phyloP scores from a whole-genome alignment of 2,888 invertebrate genomes.

The Drosophila niveifrons region DNA sequence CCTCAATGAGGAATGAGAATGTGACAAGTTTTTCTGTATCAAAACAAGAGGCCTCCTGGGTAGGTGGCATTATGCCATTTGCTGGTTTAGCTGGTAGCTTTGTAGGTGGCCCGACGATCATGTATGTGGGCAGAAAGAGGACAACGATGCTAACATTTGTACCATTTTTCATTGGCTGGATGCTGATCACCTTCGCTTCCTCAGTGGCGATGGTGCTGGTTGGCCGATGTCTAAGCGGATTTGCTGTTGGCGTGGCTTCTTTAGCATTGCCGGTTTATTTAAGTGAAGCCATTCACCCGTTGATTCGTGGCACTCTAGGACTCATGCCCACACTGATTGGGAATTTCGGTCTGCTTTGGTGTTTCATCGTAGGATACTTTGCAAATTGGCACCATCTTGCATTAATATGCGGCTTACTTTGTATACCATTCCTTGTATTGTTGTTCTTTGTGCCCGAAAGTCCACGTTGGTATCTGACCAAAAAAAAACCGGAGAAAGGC shows the following conservation, averaged over 20 bases:
- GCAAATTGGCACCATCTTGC: conserved; percentile 50
- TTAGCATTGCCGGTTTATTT: conserved; percentile 92
- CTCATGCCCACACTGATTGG: conserved; percentile 93
- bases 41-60: conserved; percentile 29
- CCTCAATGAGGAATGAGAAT: conserved; percentile 21
- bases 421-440: conserved; percentile 88
- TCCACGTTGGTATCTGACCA: conserved; percentile 88
- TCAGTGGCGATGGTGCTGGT: conserved; percentile 82
- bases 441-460: conserved; percentile 94
- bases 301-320: conserved; percentile 92
- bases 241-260: conserved; percentile 89
- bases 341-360: conserved; percentile 91
- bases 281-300: conserved; percentile 92
- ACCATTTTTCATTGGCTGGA: conserved; percentile 90
- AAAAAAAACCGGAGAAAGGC: conserved; percentile 88
- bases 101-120: conserved; percentile 85
- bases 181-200: conserved; percentile 89
- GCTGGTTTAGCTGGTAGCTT: conserved; percentile 14
- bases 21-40: conserved; percentile 16
- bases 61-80: conserved; percentile 38
- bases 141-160: conserved; percentile 82
- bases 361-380: conserved; percentile 87
- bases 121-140: conserved; percentile 89
- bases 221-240: conserved; percentile 63
- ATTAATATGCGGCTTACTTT: conserved; percentile 48